A percentile compares a stretch with the other conserved stretches of the same genome.
phyloP scores from a whole-genome alignment of 2,888 invertebrate species.

The Parnassius mnemosyne region DNA sequence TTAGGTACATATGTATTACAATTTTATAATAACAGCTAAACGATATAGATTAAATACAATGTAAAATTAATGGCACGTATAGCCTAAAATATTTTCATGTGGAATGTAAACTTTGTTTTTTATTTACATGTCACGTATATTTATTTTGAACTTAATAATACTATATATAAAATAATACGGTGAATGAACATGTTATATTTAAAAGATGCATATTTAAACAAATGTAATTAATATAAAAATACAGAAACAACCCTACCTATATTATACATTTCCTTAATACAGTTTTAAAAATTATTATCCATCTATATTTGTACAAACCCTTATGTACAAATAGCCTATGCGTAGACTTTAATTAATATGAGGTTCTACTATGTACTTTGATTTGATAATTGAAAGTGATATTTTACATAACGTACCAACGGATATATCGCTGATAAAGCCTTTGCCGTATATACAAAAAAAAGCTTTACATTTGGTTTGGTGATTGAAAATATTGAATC shows the following conservation, averaged over 20 bases:
- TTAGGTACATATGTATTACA: constrained; percentile 3
- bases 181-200: not conserved
- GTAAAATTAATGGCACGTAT: constrained; percentile 74
- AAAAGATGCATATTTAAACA: constrained; percentile 17
- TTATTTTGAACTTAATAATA: constrained; percentile 4
- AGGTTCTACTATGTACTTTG: constrained; percentile 37
- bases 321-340: constrained; percentile 32
- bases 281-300: constrained; percentile 13
- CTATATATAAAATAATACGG: constrained; percentile 1
- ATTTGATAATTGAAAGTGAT: constrained; percentile 3
- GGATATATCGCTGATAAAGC: no score
- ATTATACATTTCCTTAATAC: constrained; percentile 18
- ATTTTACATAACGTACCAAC: no score
- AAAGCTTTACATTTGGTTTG: no score
- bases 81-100: constrained; percentile 66
- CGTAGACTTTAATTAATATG: constrained; percentile 29
- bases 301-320: constrained; percentile 34
- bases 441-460: no score
- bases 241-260: constrained; percentile 23
- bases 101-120: constrained; percentile 31
- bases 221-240: constrained; percentile 9
- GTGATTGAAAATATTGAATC: no score
- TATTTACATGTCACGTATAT: constrained; percentile 24
- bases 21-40: constrained; percentile 15
- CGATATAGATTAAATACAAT: constrained; percentile 45